Evolutionary conservation across 2,113 vertebrate genomes (phyloP).

Genomic region (Lycaon pictus): DNA sequence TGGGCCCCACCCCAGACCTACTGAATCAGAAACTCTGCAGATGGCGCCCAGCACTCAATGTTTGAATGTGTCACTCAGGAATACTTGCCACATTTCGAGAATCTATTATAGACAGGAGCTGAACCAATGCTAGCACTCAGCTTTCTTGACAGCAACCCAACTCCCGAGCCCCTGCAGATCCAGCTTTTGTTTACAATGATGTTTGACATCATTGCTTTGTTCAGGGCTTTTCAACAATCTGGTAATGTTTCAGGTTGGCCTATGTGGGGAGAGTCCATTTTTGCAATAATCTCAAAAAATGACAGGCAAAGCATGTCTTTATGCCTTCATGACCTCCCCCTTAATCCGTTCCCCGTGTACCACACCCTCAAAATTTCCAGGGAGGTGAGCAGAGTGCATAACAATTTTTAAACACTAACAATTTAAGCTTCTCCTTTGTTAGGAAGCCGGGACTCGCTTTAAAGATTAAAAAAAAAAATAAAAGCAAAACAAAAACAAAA

Average conservation of each 20-base stretch:
- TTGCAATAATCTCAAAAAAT: neutral
- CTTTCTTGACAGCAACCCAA: neutral
- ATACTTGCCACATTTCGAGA: neutral
- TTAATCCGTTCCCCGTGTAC: neutral
- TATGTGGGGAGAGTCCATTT: neutral
- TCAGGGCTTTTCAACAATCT: neutral
- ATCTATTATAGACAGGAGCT: neutral
- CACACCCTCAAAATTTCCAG: neutral
- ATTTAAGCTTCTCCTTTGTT: neutral
- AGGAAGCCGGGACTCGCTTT: constrained; percentile 24
- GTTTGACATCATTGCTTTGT: neutral
- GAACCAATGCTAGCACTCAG: neutral
- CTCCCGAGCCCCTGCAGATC: accelerated
- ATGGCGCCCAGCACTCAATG: neutral
- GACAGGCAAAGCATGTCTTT: neutral
- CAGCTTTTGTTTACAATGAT: neutral
- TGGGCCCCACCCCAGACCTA: neutral
- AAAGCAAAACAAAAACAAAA: constrained; percentile 42
- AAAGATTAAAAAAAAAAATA: neutral
- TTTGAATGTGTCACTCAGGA: neutral
- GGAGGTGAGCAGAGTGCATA: neutral
- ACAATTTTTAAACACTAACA: neutral
- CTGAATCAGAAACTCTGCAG: neutral
- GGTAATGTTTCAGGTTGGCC: neutral
- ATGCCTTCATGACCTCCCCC: neutral